These are phyloP conservation scores for Calliphora vicina DNA, from an alignment of 1,140 invertebrate genomes.

Conservation along the genomic window DNA sequence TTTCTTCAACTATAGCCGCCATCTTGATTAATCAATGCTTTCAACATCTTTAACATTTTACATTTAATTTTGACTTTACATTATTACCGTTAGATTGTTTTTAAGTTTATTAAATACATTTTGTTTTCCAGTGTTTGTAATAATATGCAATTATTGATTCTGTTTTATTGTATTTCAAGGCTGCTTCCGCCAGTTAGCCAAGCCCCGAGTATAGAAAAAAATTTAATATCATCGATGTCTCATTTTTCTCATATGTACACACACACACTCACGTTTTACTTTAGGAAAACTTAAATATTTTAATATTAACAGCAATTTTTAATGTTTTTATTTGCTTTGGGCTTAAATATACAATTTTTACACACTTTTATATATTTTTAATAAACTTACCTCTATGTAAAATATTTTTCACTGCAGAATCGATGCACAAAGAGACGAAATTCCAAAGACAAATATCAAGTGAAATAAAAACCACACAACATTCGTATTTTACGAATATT, in stretches of 20 bases:
- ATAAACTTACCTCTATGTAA: constrained; percentile 27
- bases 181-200: constrained; percentile 20
- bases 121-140: neutral
- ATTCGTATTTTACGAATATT: neutral
- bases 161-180: constrained; percentile 23
- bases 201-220: constrained; percentile 18
- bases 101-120: neutral
- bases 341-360: neutral
- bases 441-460: constrained; percentile 23
- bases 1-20: constrained; percentile 27
- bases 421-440: constrained; percentile 27
- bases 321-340: neutral
- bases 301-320: neutral
- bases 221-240: neutral
- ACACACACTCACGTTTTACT: constrained; percentile 17
- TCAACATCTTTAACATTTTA: neutral
- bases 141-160: constrained; percentile 25
- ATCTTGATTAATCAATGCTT: constrained; percentile 29
- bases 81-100: neutral
- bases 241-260: constrained; percentile 21
- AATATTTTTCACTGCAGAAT: constrained; percentile 29
- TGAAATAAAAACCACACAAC: constrained; percentile 32
- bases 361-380: neutral
- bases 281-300: neutral
- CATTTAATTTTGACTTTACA: neutral